Evolutionary conservation across 2,113 vertebrate genomes (phyloP).

Genomic region (Ahaetulla prasina): DNA sequence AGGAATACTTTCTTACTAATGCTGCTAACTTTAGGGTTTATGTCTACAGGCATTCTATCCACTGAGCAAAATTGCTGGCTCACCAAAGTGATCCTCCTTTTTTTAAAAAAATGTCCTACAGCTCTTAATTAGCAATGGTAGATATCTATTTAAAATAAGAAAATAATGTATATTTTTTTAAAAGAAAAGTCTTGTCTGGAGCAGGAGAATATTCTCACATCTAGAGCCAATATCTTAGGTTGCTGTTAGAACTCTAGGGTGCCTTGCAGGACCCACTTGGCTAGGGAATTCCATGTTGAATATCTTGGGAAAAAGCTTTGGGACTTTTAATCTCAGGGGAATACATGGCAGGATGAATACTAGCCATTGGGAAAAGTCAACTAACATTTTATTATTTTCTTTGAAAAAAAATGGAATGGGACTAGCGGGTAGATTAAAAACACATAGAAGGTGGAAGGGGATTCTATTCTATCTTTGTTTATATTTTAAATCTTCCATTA

Average conservation of each 20-base stretch:
- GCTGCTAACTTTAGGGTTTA: neutral
- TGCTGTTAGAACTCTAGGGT: neutral
- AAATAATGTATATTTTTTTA: neutral
- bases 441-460: neutral
- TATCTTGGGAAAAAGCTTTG: neutral
- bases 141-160: neutral
- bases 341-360: neutral
- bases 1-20: neutral
- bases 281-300: neutral
- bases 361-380: neutral
- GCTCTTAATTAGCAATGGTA: neutral
- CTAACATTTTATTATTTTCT: neutral
- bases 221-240: neutral
- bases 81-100: neutral
- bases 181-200: neutral
- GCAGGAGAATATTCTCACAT: neutral
- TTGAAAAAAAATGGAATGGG: neutral
- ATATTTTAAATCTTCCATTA: neutral
- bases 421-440: neutral
- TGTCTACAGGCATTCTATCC: neutral
- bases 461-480: neutral
- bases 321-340: neutral
- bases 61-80: neutral
- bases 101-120: neutral
- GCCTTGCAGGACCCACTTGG: neutral